phyloP scores from a whole-genome alignment of 2,888 invertebrate genomes.

The Odontocolon sp. region DNA sequence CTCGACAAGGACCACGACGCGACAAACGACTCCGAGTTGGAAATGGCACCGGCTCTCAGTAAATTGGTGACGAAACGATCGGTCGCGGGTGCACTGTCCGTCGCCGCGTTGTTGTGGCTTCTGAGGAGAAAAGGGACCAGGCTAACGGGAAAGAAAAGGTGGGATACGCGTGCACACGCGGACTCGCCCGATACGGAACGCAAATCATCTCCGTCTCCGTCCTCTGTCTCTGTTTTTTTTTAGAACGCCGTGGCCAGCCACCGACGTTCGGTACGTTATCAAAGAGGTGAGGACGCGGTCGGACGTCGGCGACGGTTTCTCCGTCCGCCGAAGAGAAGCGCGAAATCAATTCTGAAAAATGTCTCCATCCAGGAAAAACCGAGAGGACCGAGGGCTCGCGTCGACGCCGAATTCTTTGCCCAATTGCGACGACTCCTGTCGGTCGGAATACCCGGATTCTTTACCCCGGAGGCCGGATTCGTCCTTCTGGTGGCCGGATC shows the following conservation, averaged over 20 bases:
- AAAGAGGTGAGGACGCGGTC: constrained; percentile 82
- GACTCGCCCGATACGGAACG: too few species aligned
- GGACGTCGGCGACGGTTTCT: not conserved
- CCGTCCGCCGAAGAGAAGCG: too few species aligned
- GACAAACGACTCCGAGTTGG: too few species aligned
- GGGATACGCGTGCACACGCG: too few species aligned
- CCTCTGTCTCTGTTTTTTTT: not conserved
- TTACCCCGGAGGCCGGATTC: constrained; percentile 89
- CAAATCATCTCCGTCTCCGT: too few species aligned
- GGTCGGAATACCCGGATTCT: constrained; percentile 87
- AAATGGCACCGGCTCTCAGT: constrained; percentile 90
- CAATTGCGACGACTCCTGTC: constrained; percentile 86
- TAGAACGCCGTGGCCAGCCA: constrained; percentile 84
- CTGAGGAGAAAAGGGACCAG: constrained; percentile 70
- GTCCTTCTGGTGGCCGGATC: constrained; percentile 89
- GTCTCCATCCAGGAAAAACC: constrained; percentile 81
- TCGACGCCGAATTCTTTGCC: constrained; percentile 88
- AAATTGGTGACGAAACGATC: constrained; percentile 88
- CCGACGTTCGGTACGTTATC: constrained; percentile 91
- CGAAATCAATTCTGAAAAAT: too few species aligned
- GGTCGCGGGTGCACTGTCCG: constrained; percentile 85
- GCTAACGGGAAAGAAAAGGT: constrained; percentile 62
- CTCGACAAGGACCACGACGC: too few species aligned
- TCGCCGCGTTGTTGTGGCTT: constrained; percentile 78
- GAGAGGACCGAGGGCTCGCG: constrained; percentile 86